phyloP scores from a whole-genome alignment of 2,797 vertebrate species.

The Melanotaenia nigrans region DNA sequence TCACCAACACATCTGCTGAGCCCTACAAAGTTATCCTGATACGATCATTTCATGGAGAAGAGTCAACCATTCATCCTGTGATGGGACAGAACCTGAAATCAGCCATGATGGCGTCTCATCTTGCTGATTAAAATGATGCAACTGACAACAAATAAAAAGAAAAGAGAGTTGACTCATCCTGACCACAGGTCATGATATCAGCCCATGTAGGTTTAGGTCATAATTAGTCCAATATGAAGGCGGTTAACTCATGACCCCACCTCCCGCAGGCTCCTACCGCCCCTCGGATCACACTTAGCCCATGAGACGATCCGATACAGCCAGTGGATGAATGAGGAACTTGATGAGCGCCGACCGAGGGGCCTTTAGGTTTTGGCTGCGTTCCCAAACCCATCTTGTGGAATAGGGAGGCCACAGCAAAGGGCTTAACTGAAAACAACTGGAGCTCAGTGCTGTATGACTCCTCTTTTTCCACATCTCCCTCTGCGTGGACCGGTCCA shows the following conservation, averaged over 20 bases:
- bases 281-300: constrained; percentile 30
- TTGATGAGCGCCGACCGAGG: constrained; percentile 35
- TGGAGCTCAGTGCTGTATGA: constrained; percentile 69
- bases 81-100: not conserved
- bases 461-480: constrained; percentile 71
- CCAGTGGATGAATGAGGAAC: constrained; percentile 27
- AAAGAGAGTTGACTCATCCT: constrained; percentile 52
- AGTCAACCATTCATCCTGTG: too few relatives aligned
- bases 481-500: constrained; percentile 42
- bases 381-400: constrained; percentile 51
- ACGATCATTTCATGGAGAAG: not conserved
- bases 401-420: constrained; percentile 67
- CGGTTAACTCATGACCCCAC: constrained; percentile 38
- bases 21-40: not conserved
- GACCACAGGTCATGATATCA: constrained; percentile 67
- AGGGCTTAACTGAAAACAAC: constrained; percentile 83
- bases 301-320: constrained; percentile 7
- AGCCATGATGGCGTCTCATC: not conserved
- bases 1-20: not conserved
- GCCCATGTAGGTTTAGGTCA: constrained; percentile 62
- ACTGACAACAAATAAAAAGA: constrained; percentile 49
- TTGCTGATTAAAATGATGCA: constrained; percentile 32
- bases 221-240: constrained; percentile 69
- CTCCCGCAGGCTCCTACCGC: constrained; percentile 13
- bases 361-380: constrained; percentile 43